phyloP scores from a whole-genome alignment of 1,140 invertebrate genomes.

The Pseudobourletiella spinata region DNA sequence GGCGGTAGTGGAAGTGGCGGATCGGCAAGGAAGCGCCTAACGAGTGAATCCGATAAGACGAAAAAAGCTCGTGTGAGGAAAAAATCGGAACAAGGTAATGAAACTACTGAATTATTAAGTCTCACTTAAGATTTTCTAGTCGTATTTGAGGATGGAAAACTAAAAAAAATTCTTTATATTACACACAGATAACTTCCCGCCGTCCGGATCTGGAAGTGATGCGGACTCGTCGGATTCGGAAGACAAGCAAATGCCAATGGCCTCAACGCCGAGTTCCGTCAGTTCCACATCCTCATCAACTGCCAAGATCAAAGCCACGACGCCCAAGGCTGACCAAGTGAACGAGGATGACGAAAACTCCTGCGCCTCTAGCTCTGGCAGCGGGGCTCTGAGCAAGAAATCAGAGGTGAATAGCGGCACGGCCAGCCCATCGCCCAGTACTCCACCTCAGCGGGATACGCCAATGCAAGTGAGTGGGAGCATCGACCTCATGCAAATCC shows the following conservation, averaged over 20 bases:
- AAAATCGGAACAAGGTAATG: conserved; percentile 22
- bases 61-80: conserved; percentile 18
- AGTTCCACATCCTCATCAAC: conserved; percentile 7
- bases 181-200: not conserved
- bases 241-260: conserved; percentile 7
- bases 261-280: conserved; percentile 11
- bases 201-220: conserved; percentile 19
- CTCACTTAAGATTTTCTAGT: not conserved
- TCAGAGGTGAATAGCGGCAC: conserved; percentile 38
- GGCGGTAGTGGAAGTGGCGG: not conserved
- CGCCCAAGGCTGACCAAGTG: conserved; percentile 1
- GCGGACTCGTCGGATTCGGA: conserved; percentile 19
- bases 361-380: conserved; percentile 10
- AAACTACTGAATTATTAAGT: too few species aligned
- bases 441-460: conserved; percentile 21
- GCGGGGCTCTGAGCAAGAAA: conserved; percentile 41
- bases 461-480: conserved; percentile 4
- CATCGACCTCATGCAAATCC: conserved; percentile 71
- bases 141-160: not conserved
- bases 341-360: conserved; percentile 17
- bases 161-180: not conserved
- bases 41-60: conserved; percentile 13
- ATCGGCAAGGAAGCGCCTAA: conserved; percentile 11
- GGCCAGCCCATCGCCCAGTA: conserved; percentile 36
- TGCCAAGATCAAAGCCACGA: not conserved